Evolutionary conservation across 2,888 invertebrate genomes (phyloP).

Genomic region (Baronia brevicornis): DNA sequence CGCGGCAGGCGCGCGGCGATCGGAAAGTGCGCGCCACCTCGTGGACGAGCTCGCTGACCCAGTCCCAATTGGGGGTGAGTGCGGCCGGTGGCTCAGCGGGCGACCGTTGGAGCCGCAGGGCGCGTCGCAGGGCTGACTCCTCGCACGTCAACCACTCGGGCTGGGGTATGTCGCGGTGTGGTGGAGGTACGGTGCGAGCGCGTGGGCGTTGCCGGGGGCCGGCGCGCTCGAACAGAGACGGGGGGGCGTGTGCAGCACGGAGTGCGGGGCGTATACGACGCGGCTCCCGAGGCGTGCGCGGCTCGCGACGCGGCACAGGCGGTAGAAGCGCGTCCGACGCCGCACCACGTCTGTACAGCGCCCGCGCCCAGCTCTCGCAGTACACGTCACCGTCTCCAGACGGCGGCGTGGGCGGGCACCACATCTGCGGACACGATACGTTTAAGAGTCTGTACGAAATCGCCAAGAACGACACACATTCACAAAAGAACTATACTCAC

Average conservation of each 20-base stretch:
- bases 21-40: conserved; percentile 90
- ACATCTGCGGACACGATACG: conserved; percentile 79
- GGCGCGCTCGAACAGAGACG: conserved; percentile 82
- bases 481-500: conserved; percentile 84
- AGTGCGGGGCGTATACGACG: conserved; percentile 78
- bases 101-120: conserved; percentile 80
- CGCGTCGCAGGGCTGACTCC: conserved; percentile 91
- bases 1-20: conserved; percentile 93
- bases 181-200: conserved; percentile 81
- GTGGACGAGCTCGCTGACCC: conserved; percentile 93
- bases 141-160: conserved; percentile 95
- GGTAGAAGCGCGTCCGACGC: conserved; percentile 84
- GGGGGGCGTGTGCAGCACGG: conserved; percentile 84
- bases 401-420: conserved; percentile 98
- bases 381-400: conserved; percentile 94
- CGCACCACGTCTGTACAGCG: conserved; percentile 85
- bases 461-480: background rate
- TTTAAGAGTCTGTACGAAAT: background rate
- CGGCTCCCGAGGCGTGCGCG: conserved; percentile 77
- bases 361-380: conserved; percentile 88
- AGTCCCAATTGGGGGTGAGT: conserved; percentile 97
- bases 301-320: conserved; percentile 76
- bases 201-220: conserved; percentile 84
- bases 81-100: conserved; percentile 81
- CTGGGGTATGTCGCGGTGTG: conserved; percentile 85